Conservation (phyloP, 2,888 invertebrate genomes). For the Tupiocoris notatus region DNA sequence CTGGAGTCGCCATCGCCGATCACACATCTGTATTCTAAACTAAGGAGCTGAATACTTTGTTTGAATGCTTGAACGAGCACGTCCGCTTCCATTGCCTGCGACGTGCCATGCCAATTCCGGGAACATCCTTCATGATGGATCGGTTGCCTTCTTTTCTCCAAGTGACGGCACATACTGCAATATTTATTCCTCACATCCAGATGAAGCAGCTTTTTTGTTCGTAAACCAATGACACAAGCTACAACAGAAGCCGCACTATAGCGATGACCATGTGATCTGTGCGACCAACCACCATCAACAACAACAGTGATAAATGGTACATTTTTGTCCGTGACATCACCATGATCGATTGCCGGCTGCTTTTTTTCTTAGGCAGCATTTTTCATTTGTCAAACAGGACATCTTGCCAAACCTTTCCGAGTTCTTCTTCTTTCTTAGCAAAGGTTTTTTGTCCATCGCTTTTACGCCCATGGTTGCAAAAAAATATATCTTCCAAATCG, state of each 20-base stretch:
- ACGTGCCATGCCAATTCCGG: constrained; percentile 52
- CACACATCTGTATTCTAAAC: constrained; percentile 49
- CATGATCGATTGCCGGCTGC: neutral
- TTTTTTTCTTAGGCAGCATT: neutral
- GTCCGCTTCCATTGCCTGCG: constrained; percentile 52
- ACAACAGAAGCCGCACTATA: neutral
- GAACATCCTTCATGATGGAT: no score
- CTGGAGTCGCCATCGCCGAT: constrained; percentile 54
- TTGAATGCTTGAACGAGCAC: no score
- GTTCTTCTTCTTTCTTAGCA: neutral
- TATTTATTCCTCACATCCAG: constrained; percentile 52
- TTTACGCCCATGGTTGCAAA: neutral
- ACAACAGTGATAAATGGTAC: constrained; percentile 3
- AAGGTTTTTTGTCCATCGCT: neutral
- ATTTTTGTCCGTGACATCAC: neutral
- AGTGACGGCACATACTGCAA: constrained; percentile 47
- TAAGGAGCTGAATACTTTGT: neutral
- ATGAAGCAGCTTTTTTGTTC: constrained; percentile 50
- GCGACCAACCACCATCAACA: constrained; percentile 1
- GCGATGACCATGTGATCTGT: neutral
- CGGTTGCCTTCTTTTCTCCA: neutral
- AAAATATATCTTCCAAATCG: neutral
- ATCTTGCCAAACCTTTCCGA: constrained; percentile 1
- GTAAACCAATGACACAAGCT: constrained; percentile 28
- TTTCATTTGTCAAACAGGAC: neutral